Conservation (phyloP, 64 coral and sea anemone species). For the Hydrozoanthus tunicans region DNA sequence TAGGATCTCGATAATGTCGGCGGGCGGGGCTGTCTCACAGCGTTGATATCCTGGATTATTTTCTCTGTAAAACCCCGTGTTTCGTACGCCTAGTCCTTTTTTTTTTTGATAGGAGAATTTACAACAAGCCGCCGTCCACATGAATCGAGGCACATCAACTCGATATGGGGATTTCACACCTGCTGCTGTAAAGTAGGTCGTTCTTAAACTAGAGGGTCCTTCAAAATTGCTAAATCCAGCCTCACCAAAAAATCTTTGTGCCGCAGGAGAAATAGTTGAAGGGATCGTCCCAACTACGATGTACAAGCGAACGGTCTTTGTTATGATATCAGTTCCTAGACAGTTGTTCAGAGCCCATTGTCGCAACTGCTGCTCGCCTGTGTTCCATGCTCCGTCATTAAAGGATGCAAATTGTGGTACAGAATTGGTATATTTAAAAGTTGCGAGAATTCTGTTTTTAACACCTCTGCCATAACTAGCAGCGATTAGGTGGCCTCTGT, state of each 20-base stretch:
- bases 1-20: too few species aligned
- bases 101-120: background rate
- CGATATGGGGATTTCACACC: background rate
- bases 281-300: too few species aligned
- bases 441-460: too few species aligned
- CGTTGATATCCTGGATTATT: too few species aligned
- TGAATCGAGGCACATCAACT: slow-evolving; percentile 3
- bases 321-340: background rate
- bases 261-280: background rate
- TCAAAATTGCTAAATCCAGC: slow-evolving; percentile 4
- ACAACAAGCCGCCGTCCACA: slow-evolving; percentile 10
- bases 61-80: too few species aligned
- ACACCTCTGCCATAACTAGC: background rate
- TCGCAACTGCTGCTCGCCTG: background rate
- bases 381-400: background rate
- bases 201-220: background rate
- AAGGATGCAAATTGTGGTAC: background rate
- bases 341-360: background rate
- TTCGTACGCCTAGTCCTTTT: too few species aligned
- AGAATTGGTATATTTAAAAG: too few species aligned
- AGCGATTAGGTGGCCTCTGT: background rate
- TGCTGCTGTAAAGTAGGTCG: too few species aligned
- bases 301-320: too few species aligned
- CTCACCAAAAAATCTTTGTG: slow-evolving; percentile 7
- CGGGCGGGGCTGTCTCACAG: too few species aligned